These are phyloP conservation scores for Diplazon laetatorius DNA, from an alignment of 2,888 invertebrate species.

Conservation along the genomic window DNA sequence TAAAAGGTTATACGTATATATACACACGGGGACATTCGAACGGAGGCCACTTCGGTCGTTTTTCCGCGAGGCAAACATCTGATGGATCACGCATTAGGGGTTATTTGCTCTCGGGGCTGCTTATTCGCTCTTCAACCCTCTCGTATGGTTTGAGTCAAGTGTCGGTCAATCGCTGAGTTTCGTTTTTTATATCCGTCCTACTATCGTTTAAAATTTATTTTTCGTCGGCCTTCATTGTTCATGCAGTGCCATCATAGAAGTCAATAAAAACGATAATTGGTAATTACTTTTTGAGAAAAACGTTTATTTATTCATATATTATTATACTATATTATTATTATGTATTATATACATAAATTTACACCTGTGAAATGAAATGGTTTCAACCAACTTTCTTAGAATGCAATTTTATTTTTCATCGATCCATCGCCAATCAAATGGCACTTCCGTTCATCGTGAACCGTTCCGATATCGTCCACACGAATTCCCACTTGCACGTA, in stretches of 20 bases:
- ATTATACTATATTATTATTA: no score
- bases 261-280: neutral
- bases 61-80: constrained; percentile 66
- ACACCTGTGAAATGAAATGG: no score
- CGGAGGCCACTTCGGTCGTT: constrained; percentile 56
- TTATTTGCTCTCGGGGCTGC: constrained; percentile 60
- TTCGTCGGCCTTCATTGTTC: constrained; percentile 26
- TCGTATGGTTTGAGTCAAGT: constrained; percentile 22
- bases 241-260: constrained; percentile 7
- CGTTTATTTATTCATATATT: no score
- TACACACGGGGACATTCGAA: constrained; percentile 38
- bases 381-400: neutral
- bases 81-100: constrained; percentile 69
- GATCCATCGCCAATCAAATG: constrained; percentile 49
- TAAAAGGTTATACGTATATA: constrained; percentile 53
- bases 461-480: constrained; percentile 44
- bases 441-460: constrained; percentile 52
- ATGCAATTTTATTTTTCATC: constrained; percentile 27
- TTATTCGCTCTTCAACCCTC: constrained; percentile 31
- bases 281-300: neutral
- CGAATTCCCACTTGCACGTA: constrained; percentile 49
- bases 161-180: neutral
- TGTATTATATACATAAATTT: no score
- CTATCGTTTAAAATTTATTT: neutral
- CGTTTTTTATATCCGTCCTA: neutral